These are phyloP conservation scores for Rhopalosiphum padi DNA, from an alignment of 1,140 invertebrate species.

Conservation along the genomic window DNA sequence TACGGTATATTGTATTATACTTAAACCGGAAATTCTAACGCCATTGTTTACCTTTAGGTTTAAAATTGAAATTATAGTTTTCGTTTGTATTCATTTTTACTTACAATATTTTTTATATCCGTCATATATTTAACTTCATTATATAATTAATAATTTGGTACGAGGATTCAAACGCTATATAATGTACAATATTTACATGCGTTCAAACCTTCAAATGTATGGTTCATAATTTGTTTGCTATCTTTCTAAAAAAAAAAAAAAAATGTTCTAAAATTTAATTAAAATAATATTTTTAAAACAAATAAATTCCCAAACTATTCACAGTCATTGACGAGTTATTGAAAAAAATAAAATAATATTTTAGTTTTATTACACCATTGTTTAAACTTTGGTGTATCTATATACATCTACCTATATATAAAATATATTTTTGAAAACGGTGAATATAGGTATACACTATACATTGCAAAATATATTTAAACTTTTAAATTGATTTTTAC, in stretches of 20 bases:
- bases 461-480: neutral
- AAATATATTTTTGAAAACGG: neutral
- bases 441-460: neutral
- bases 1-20: neutral
- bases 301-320: neutral
- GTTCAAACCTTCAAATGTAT: neutral
- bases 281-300: neutral
- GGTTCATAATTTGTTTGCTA: neutral
- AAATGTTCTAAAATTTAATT: neutral
- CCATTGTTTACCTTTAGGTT: neutral
- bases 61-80: neutral
- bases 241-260: neutral
- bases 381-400: neutral
- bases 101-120: neutral
- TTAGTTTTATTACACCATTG: neutral
- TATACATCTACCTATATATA: too few relatives aligned
- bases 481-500: neutral
- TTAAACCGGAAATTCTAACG: neutral
- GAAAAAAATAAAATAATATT: neutral
- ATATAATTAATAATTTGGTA: neutral
- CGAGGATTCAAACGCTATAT: neutral
- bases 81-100: neutral
- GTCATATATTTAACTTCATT: neutral
- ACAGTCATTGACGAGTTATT: neutral
- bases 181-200: too few relatives aligned